Evolutionary conservation across 2,888 invertebrate species (phyloP).

Genomic region (Pseudococcus viburni): DNA sequence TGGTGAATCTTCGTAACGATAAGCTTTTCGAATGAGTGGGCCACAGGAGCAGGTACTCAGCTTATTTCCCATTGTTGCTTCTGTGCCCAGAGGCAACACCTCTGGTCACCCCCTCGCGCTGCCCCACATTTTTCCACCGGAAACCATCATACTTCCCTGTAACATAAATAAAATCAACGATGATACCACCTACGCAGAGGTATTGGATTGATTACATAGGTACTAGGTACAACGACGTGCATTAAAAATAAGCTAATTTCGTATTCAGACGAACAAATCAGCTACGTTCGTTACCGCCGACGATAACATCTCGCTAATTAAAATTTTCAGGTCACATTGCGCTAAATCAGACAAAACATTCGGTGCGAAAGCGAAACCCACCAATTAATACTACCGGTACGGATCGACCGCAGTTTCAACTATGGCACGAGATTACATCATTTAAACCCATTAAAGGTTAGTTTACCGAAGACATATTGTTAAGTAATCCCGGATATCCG

Average conservation of each 20-base stretch:
- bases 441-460: constrained; percentile 44
- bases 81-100: constrained; percentile 63
- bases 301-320: constrained; percentile 18
- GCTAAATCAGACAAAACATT: constrained; percentile 24
- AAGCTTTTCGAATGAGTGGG: constrained; percentile 95
- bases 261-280: constrained; percentile 16
- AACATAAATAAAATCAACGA: constrained; percentile 1
- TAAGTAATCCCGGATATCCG: constrained; percentile 49
- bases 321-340: constrained; percentile 25
- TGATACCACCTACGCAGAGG: background rate
- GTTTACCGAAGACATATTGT: constrained; percentile 43
- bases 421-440: constrained; percentile 29
- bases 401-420: constrained; percentile 34
- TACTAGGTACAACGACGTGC: background rate
- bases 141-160: constrained; percentile 61
- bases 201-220: background rate
- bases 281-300: background rate
- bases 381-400: constrained; percentile 53
- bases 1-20: constrained; percentile 96
- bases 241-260: constrained; percentile 22
- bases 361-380: constrained; percentile 30
- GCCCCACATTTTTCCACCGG: constrained; percentile 59
- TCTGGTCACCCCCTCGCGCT: constrained; percentile 62
- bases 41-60: constrained; percentile 93
- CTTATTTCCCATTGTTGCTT: constrained; percentile 90